Evolutionary conservation across 2,888 invertebrate species (phyloP), one percentile per base, ranked within the genome.

Genomic region (Eueremaeus valkanovi): DNA sequence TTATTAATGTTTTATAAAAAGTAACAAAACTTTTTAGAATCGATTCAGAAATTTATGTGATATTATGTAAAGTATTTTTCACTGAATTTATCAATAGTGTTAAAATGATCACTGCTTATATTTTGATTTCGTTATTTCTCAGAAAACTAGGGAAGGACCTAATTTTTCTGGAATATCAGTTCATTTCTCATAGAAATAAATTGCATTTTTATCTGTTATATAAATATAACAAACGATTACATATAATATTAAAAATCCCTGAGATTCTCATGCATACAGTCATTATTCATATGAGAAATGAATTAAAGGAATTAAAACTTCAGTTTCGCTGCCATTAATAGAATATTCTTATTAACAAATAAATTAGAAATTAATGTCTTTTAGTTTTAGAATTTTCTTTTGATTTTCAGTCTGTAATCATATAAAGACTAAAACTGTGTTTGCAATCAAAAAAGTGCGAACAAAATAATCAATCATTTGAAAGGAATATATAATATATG

Each of bases 201-300:
- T 51, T 16, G n/a, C 51, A 5, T 21, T 51, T 24, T 21, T 6
- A 21, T 51, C n/a, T 51, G 24, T 45, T 18, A 18, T 45, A 3
- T 18, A n/a, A n/a, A n/a, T n/a, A n/a, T n/a, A n/a, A 45, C 3
- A 45, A 45, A 45, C 45, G 6, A 45, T 11, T 18, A 45, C 18
- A 11, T 40, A 40, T 45, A 18, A 55, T 55, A 9, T 24, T 55
- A 55, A 61, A 21, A 61, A 61, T 66, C 66, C 66, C 66, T 66
- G 66, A 66, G 66, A 61, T 66, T 66, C 40, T 36, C 18, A 66
- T 36, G 66, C n/a, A 61, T 61, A 3, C n/a, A 51, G 18, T 31
- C 3, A 2, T 31, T 61, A 31, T 61, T 61, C 61, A 31, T n/a
- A 5, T 61, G 29, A 61, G 31, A 61, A 31, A 31, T 51, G 51